phyloP scores from a whole-genome alignment of 2,113 vertebrate species.

The Phodopus roborovskii region DNA sequence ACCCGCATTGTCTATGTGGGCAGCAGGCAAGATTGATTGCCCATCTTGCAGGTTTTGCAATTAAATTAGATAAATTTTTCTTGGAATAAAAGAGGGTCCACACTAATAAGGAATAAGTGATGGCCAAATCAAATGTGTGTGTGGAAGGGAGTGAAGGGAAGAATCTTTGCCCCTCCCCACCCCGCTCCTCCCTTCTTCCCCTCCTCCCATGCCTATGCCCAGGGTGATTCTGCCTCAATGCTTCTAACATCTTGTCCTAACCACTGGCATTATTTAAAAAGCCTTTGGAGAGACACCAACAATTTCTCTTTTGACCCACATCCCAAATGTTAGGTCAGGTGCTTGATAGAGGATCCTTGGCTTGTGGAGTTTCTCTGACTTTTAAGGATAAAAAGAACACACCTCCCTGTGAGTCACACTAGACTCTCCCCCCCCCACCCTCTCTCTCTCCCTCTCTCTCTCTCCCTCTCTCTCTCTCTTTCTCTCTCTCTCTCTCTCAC shows the following conservation, averaged over 20 bases:
- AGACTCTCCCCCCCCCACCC: background rate
- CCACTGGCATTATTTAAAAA: slow-evolving; percentile 68
- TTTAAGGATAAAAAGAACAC: slow-evolving; percentile 54
- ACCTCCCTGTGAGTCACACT: background rate
- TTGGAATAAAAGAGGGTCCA: slow-evolving; percentile 56
- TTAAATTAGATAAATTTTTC: slow-evolving; percentile 77
- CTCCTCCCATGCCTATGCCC: background rate
- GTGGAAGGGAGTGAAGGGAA: slow-evolving; percentile 19
- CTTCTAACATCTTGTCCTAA: slow-evolving; percentile 58
- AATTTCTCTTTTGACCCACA: slow-evolving; percentile 44
- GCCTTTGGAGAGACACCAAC: slow-evolving; percentile 36
- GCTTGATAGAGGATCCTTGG: slow-evolving; percentile 1
- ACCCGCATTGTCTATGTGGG: slow-evolving; percentile 39
- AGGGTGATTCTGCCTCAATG: slow-evolving; percentile 49
- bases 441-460: background rate
- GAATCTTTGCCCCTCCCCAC: background rate
- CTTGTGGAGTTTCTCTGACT: slow-evolving; percentile 33
- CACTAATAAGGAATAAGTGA: slow-evolving; percentile 73
- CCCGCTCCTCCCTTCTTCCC: background rate
- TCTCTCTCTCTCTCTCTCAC: too few relatives aligned
- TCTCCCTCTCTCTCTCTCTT: background rate
- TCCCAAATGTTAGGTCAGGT: slow-evolving; percentile 51
- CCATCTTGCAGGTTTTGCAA: slow-evolving; percentile 55
- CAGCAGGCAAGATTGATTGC: slow-evolving; percentile 52
- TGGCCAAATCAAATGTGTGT: slow-evolving; percentile 61